These are phyloP conservation scores for Simalia tracyae DNA, from an alignment of 2,797 vertebrate genomes.

Conservation along the genomic window DNA sequence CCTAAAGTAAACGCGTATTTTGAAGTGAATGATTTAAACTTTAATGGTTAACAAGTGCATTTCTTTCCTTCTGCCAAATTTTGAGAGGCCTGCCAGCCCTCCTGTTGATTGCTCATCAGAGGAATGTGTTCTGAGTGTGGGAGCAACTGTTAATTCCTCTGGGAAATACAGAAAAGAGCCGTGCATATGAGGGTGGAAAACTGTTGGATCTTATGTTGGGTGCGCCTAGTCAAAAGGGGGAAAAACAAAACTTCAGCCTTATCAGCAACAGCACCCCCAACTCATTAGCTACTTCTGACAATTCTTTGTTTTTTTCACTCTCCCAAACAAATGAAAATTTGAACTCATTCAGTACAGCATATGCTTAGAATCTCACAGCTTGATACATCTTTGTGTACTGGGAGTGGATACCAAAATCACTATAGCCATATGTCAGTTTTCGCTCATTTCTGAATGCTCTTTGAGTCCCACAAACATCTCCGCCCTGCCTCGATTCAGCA, in stretches of 20 bases:
- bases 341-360: conserved; percentile 52
- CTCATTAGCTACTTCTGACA: conserved; percentile 42
- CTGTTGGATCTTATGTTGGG: background rate
- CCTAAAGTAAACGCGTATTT: background rate
- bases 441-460: conserved; percentile 47
- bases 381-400: conserved; percentile 55
- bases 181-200: background rate
- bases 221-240: background rate
- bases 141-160: background rate
- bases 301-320: conserved; percentile 46
- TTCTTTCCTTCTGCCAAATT: background rate
- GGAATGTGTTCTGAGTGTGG: background rate
- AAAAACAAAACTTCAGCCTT: fast-evolving
- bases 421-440: conserved; percentile 46
- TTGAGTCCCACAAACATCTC: conserved; percentile 52
- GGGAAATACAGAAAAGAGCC: background rate
- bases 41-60: background rate
- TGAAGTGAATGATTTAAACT: background rate
- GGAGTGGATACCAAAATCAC: conserved; percentile 49
- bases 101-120: background rate
- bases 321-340: conserved; percentile 54
- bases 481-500: conserved; percentile 12
- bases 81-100: background rate
- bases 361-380: conserved; percentile 61
- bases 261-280: conserved; percentile 14